phyloP scores from a whole-genome alignment of 2,113 vertebrate genomes.

The Mobula birostris region DNA sequence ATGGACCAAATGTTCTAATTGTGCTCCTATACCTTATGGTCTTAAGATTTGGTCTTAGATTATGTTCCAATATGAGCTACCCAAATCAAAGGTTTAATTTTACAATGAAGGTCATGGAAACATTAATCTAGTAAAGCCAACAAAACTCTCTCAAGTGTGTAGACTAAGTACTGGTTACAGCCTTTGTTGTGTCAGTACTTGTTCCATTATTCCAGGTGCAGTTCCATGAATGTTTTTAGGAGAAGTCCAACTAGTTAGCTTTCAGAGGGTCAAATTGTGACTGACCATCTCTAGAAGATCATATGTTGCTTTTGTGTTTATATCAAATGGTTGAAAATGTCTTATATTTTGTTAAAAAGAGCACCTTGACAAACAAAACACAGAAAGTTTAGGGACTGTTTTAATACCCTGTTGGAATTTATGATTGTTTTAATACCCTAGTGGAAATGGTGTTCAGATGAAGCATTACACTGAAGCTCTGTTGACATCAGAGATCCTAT shows the following conservation, averaged over 20 bases:
- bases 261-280: background rate
- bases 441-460: no score
- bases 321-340: no score
- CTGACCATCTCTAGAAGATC: background rate
- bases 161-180: background rate
- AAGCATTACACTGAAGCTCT: no score
- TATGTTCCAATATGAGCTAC: background rate
- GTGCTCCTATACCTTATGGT: no score
- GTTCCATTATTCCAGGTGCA: background rate
- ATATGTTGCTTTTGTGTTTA: no score
- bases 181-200: background rate
- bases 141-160: background rate
- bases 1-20: no score
- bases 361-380: no score
- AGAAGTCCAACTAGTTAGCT: background rate
- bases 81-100: background rate
- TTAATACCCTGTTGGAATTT: no score
- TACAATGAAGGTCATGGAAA: background rate
- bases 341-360: no score
- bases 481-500: no score
- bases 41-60: background rate
- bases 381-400: no score
- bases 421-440: no score
- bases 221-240: background rate
- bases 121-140: background rate